Percentiles rank a stretch among this genome's conserved stretches.
Conservation (phyloP, 2,797 vertebrate species). For the Percopsis omiscomaycus region DNA sequence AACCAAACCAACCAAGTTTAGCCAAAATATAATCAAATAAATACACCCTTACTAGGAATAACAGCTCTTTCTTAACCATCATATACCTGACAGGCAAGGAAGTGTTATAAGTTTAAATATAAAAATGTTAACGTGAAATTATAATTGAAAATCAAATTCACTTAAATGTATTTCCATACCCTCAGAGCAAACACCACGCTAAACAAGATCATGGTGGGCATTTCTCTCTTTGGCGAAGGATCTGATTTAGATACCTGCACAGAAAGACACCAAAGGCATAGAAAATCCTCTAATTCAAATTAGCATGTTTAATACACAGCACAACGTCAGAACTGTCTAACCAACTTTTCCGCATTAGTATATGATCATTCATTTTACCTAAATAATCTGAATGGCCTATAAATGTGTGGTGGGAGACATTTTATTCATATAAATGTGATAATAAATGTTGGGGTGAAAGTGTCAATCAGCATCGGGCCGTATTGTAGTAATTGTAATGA, state of each 20-base stretch:
- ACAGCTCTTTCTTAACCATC: background rate
- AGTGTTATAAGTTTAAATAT: background rate
- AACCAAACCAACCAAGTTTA: background rate
- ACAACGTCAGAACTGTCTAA: too few relatives aligned
- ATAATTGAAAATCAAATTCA: background rate
- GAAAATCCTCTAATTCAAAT: background rate
- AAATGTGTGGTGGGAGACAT: too few relatives aligned
- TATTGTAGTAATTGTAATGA: too few relatives aligned
- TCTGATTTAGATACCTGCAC: constrained; percentile 92
- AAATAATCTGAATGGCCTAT: too few relatives aligned
- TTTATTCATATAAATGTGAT: too few relatives aligned
- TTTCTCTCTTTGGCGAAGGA: constrained; percentile 96
- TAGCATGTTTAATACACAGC: too few relatives aligned
- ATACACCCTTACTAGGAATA: too few relatives aligned
- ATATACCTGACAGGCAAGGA: too few relatives aligned
- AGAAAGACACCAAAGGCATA: constrained; percentile 19
- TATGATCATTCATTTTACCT: too few relatives aligned
- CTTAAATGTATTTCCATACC: constrained; percentile 76
- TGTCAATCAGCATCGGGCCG: too few relatives aligned
- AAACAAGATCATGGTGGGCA: constrained; percentile 98
- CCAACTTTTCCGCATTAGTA: too few relatives aligned
- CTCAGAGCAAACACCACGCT: constrained; percentile 96
- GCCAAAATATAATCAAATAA: background rate
- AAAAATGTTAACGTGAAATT: background rate
- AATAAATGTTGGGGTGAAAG: too few relatives aligned